These are phyloP conservation scores for Sciurus vulgaris DNA, from an alignment of 2,797 vertebrate species.

Conservation along the genomic window DNA sequence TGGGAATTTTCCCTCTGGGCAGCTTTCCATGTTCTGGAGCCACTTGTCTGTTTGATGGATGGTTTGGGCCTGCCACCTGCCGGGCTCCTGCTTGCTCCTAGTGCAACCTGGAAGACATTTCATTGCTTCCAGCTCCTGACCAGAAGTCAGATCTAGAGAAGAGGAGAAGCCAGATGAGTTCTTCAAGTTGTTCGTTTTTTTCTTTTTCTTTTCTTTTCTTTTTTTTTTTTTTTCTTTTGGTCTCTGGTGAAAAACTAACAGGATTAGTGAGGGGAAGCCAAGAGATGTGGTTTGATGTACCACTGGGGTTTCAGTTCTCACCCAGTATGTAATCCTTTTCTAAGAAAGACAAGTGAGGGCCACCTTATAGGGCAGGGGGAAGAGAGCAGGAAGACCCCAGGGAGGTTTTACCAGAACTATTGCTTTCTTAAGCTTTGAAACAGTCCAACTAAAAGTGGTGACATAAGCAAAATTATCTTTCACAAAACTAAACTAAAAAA, in stretches of 20 bases:
- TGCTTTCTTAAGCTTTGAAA: background rate
- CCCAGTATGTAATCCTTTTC: background rate
- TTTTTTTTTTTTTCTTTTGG: too few relatives aligned
- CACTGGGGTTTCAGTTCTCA: background rate
- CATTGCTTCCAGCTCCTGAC: background rate
- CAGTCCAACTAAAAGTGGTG: background rate
- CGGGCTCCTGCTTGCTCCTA: fast-evolving
- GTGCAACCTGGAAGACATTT: background rate
- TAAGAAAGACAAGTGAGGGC: background rate
- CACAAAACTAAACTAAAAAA: background rate
- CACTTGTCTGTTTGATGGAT: fast-evolving
- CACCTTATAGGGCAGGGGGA: background rate
- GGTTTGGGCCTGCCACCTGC: background rate
- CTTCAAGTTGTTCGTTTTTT: background rate
- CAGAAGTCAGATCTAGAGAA: background rate
- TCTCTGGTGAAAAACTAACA: background rate
- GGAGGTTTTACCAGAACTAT: background rate
- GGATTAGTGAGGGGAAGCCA: background rate
- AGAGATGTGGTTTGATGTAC: background rate
- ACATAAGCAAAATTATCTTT: background rate
- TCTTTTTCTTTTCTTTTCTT: too few relatives aligned
- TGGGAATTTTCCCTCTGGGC: slow-evolving; percentile 9
- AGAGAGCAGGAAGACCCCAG: background rate
- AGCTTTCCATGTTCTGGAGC: background rate
- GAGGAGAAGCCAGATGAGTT: background rate